phyloP scores from a whole-genome alignment of 2,113 vertebrate species.

The Crotophaga sulcirostris region DNA sequence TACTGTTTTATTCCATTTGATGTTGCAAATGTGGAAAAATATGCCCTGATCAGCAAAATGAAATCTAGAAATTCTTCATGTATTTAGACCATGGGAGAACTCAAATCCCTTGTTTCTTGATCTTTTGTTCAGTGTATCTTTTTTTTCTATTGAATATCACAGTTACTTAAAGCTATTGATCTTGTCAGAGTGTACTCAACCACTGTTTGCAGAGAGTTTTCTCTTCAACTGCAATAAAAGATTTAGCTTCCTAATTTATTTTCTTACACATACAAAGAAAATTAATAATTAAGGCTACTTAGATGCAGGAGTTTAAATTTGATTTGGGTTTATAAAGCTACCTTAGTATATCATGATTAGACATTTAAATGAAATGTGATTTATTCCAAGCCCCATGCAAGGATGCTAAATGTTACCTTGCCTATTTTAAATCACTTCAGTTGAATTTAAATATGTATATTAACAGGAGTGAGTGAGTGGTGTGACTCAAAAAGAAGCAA shows the following conservation, averaged over 20 bases:
- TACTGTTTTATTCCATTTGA: constrained; percentile 2
- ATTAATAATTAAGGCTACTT: background rate
- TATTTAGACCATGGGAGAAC: background rate
- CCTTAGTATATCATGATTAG: background rate
- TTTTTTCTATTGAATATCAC: background rate
- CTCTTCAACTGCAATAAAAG: background rate
- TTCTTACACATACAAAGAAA: background rate
- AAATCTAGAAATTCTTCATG: background rate
- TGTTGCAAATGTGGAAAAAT: background rate
- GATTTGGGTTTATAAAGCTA: background rate
- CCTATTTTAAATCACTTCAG: background rate
- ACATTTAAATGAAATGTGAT: background rate
- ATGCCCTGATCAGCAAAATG: background rate
- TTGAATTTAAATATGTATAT: background rate
- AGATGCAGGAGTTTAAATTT: background rate
- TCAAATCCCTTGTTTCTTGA: background rate
- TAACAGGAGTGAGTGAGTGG: background rate
- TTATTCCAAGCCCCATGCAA: background rate
- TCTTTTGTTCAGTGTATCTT: background rate
- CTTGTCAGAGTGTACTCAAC: background rate
- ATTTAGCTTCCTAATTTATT: background rate
- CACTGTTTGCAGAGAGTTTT: background rate
- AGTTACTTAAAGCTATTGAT: background rate
- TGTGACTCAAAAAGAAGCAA: background rate
- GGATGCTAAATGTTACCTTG: background rate